Evolutionary conservation across 2,113 vertebrate genomes (phyloP), one percentile per base, ranked within the genome.

Genomic region (Sorex araneus): DNA sequence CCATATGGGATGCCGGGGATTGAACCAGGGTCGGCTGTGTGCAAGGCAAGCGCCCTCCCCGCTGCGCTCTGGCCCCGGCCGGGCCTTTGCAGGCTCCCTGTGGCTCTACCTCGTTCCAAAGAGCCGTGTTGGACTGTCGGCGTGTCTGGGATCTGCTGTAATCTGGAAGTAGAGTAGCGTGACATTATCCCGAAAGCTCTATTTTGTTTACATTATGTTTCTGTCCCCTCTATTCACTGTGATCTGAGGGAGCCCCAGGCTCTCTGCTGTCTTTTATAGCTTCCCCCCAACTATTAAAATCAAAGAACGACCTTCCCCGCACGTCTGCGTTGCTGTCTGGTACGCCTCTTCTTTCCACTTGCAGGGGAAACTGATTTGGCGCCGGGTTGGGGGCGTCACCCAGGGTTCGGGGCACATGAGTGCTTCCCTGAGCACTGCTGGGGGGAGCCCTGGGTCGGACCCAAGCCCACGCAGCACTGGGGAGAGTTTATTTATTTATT

Each of bases 221-320:
- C 86, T 87, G 84, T 43, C 23, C 69, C 66, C 63, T 40, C 63
- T 63, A 60, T 76, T 94, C 28, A 0, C 10, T 80, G 88, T 75
- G 28, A 1, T 57, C 63, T 0, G 57, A 87, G 67, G 85, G 67
- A 28, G 54, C n/a, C 32, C 1, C 25, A 32, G 8, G 87, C 64
- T 92, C 73, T 83, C 64, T 94, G 91, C 92, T 84, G 32, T 92
- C 79, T 89, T 94, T 96, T 95, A 78, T 89, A 91, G 70, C 87
- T 78, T 83, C 67, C 69, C 83, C 45, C 18, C 32, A 45, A n/a
- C 70, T 82, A 95, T 85, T 94, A 94, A 94, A 97, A 91, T 83
- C n/a, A 76, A 78, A 86, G 23, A 87, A 87, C 27, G 71, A 3
- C 36, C 34, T 64, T 64, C 86, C 73, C 67, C 80, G 25, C 8